Conservation (phyloP, 2,113 vertebrate species). For the Catagonus wagneri region DNA sequence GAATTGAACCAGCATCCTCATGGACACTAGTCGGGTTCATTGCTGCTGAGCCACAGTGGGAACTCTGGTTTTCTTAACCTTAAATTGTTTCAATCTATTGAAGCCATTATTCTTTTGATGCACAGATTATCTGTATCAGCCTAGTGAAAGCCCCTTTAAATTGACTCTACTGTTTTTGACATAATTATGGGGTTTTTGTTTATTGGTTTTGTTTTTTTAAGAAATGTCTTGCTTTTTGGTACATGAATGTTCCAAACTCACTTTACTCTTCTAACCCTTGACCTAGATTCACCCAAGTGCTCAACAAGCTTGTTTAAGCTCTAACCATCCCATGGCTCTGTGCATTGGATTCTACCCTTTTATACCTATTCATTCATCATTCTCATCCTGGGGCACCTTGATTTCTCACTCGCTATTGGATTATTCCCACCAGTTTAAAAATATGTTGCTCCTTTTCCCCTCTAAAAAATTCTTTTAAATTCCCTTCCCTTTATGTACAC, state of each 20-base stretch:
- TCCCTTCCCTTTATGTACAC: neutral
- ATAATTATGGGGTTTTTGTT: neutral
- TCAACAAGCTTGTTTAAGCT: neutral
- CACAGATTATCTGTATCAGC: neutral
- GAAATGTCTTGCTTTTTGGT: neutral
- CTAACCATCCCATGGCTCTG: neutral
- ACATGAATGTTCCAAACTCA: neutral
- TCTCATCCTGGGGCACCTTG: neutral
- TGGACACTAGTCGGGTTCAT: too few relatives aligned
- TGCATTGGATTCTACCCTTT: neutral
- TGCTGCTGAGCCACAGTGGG: too few relatives aligned
- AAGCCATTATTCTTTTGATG: neutral
- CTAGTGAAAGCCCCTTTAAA: neutral
- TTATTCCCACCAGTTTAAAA: neutral
- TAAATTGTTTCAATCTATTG: neutral
- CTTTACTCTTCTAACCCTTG: neutral
- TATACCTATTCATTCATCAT: neutral
- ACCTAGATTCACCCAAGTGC: neutral
- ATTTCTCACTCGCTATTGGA: neutral
- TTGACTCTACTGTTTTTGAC: neutral
- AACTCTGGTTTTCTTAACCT: neutral
- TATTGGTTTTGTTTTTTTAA: neutral
- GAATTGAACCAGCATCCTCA: too few relatives aligned
- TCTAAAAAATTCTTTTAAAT: constrained; percentile 18
- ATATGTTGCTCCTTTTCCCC: neutral